phyloP scores from a whole-genome alignment of 1,140 invertebrate species.

The Bombus cullumanus region DNA sequence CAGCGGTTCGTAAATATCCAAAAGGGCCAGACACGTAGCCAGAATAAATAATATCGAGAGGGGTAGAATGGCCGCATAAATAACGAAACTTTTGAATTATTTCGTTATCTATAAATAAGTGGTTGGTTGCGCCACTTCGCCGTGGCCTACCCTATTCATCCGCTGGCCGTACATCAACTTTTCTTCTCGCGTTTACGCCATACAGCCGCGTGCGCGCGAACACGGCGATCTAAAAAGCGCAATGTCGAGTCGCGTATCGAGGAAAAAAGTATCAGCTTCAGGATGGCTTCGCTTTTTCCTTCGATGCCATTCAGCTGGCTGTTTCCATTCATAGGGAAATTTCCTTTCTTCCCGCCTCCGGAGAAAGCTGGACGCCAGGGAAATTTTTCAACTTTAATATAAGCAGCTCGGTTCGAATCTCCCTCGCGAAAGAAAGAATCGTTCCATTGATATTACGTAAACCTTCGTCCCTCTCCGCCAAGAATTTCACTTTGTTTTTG shows the following conservation, averaged over 20 bases:
- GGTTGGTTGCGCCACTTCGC: neutral
- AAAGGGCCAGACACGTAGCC: no score
- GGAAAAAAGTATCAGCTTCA: constrained; percentile 12
- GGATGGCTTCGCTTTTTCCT: neutral
- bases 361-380: neutral
- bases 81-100: constrained; percentile 42
- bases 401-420: neutral
- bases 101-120: constrained; percentile 30
- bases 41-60: constrained; percentile 8
- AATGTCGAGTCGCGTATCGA: constrained; percentile 17
- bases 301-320: constrained; percentile 14
- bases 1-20: neutral
- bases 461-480: neutral
- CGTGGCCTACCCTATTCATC: constrained; percentile 1
- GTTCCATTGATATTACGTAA: neutral
- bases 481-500: constrained; percentile 8
- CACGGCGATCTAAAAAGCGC: constrained; percentile 4
- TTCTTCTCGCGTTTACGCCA: constrained; percentile 2
- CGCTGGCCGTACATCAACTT: constrained; percentile 23
- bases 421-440: no score
- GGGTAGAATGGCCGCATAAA: neutral
- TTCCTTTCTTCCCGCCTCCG: neutral
- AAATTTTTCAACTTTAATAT: constrained; percentile 39
- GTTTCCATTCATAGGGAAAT: constrained; percentile 33
- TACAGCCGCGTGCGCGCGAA: neutral